A percentile compares a stretch with the other conserved stretches of the same genome.
phyloP scores from a whole-genome alignment of 2,113 vertebrate genomes.

The Oceanodroma tethys region DNA sequence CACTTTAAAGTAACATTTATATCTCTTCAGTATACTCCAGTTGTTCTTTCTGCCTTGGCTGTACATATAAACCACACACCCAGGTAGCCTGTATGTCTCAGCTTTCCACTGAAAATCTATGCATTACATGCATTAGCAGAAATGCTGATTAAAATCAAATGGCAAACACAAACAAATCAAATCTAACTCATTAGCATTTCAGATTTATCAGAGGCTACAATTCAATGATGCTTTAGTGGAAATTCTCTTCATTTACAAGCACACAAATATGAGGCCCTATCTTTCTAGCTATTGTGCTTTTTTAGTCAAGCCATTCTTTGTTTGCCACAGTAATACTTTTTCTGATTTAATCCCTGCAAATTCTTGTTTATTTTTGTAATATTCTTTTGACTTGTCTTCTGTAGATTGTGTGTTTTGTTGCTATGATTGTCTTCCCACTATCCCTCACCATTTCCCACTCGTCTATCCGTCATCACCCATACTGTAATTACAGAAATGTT shows the following conservation, averaged over 20 bases:
- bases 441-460: background rate
- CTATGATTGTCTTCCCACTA: constrained; percentile 9
- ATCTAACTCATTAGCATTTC: constrained; percentile 44
- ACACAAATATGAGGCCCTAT: background rate
- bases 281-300: background rate
- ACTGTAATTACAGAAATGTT: constrained; percentile 52
- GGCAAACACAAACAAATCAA: constrained; percentile 38
- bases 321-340: background rate
- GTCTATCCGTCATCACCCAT: background rate
- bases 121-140: background rate
- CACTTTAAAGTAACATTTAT: background rate
- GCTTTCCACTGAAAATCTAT: background rate
- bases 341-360: background rate
- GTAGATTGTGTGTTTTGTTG: background rate
- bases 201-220: constrained; percentile 57
- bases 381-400: background rate
- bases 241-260: constrained; percentile 18
- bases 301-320: background rate
- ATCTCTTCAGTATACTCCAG: background rate
- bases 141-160: constrained; percentile 58
- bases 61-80: background rate
- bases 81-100: background rate
- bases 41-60: background rate
- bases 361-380: constrained; percentile 9
- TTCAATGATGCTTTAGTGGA: constrained; percentile 20